Conservation (phyloP, 2,797 vertebrate species). For the Thunnus albacares region DNA sequence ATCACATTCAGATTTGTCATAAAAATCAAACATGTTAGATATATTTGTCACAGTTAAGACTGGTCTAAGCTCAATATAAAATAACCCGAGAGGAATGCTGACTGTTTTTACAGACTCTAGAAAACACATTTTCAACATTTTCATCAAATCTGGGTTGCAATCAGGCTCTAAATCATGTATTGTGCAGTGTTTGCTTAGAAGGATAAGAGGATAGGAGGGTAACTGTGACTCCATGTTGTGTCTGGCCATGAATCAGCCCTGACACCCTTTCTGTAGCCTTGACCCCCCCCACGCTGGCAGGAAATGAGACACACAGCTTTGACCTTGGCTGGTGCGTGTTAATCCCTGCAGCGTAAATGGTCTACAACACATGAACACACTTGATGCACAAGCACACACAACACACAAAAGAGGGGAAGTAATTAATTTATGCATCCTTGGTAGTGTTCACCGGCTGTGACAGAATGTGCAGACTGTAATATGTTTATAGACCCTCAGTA, state of each 20-base stretch:
- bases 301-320: conserved; percentile 67
- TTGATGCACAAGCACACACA: conserved; percentile 6
- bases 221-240: conserved; percentile 60
- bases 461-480: neutral
- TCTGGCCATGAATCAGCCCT: conserved; percentile 69
- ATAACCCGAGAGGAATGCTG: neutral
- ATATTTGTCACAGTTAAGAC: neutral
- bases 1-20: neutral
- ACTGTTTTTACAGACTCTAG: neutral
- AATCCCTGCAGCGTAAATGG: conserved; percentile 55
- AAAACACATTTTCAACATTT: no score
- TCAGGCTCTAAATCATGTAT: conserved; percentile 6
- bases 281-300: conserved; percentile 59
- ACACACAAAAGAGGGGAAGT: neutral
- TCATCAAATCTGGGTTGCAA: neutral
- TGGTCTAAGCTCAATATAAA: neutral
- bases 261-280: conserved; percentile 65
- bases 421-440: conserved; percentile 36
- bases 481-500: conserved; percentile 37
- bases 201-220: conserved; percentile 1
- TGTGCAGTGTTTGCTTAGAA: neutral
- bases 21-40: no score
- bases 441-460: neutral
- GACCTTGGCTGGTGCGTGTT: conserved; percentile 70
- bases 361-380: conserved; percentile 6